Evolutionary conservation across 2,888 invertebrate species (phyloP).

Genomic region (Endomychus coccineus): DNA sequence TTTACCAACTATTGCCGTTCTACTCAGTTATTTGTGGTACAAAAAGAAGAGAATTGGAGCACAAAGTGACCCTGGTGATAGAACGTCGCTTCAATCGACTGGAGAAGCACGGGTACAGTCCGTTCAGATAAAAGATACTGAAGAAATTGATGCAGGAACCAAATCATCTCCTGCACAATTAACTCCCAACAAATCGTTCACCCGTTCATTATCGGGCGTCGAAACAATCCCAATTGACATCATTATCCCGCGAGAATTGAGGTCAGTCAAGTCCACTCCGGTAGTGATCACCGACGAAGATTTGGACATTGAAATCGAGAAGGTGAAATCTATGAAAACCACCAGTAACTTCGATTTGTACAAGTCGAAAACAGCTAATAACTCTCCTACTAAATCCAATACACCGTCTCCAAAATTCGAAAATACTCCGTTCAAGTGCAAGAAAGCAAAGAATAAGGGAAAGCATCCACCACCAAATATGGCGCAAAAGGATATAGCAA

Average conservation of each 20-base stretch:
- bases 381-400: constrained; percentile 16
- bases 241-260: constrained; percentile 37
- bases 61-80: constrained; percentile 68
- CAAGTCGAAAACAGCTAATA: constrained; percentile 11
- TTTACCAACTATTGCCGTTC: constrained; percentile 70
- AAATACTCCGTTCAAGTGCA: constrained; percentile 1
- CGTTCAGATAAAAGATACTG: too few relatives aligned
- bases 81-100: not conserved
- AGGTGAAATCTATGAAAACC: constrained; percentile 50
- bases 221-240: constrained; percentile 66
- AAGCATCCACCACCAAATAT: constrained; percentile 17
- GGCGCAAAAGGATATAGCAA: constrained; percentile 25
- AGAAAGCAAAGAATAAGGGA: constrained; percentile 3
- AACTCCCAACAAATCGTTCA: constrained; percentile 29
- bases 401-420: constrained; percentile 17
- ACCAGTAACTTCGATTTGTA: constrained; percentile 14
- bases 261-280: constrained; percentile 46
- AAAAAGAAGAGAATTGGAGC: constrained; percentile 68
- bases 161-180: constrained; percentile 8
- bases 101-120: not conserved
- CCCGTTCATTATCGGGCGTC: constrained; percentile 47
- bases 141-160: not conserved
- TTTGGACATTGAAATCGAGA: constrained; percentile 61
- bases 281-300: constrained; percentile 58
- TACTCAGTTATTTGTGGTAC: constrained; percentile 77